Conservation (phyloP, 2,888 invertebrate genomes). For the Fragum fragum region DNA sequence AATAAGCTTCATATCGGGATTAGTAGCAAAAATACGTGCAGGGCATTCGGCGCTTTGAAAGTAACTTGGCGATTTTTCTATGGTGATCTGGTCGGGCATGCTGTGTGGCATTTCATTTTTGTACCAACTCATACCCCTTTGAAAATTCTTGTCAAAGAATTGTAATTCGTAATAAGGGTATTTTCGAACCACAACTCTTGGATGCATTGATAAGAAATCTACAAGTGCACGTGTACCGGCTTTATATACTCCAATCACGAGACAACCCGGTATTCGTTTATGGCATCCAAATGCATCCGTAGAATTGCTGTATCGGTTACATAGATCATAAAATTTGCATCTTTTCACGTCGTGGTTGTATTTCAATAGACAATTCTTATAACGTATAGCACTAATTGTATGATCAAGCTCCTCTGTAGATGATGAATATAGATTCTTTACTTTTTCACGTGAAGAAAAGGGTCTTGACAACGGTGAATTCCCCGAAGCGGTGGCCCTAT, state of each 20-base stretch:
- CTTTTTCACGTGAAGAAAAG: background rate
- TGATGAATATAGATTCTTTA: background rate
- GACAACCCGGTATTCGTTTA: conserved; percentile 83
- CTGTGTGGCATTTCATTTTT: conserved; percentile 93
- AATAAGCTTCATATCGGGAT: conserved; percentile 94
- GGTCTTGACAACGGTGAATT: background rate
- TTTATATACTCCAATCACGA: conserved; percentile 87
- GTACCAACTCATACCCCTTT: conserved; percentile 97
- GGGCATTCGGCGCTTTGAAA: conserved; percentile 98
- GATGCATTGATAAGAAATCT: conserved; percentile 85
- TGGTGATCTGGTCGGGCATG: conserved; percentile 96
- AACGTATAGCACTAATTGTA: conserved; percentile 6
- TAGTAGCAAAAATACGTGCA: conserved; percentile 96
- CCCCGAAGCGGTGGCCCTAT: background rate
- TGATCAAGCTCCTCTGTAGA: conserved; percentile 5
- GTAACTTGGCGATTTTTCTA: conserved; percentile 99
- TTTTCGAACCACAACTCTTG: conserved; percentile 95
- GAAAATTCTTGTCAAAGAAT: conserved; percentile 96
- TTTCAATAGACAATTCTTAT: conserved; percentile 7
- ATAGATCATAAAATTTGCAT: background rate
- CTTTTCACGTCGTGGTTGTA: conserved; percentile 5
- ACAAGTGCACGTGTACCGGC: conserved; percentile 87
- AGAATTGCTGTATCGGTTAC: conserved; percentile 11
- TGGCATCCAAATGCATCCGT: background rate
- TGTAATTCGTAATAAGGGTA: conserved; percentile 93